Base-by-base conservation (phyloP, 1,140 invertebrate species). In the Belonocnema kinseyi region DNA sequence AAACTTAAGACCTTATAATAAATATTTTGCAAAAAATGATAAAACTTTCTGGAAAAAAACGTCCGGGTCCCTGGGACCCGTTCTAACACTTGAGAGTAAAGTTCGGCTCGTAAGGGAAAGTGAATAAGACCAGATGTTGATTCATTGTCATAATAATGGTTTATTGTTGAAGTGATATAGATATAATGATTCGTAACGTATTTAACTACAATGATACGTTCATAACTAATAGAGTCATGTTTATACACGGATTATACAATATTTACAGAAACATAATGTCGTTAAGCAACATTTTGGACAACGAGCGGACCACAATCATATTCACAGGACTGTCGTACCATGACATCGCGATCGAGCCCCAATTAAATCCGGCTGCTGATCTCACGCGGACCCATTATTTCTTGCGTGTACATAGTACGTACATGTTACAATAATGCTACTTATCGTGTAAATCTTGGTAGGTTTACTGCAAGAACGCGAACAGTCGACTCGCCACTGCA, bases 161-260 rank as follows among this genome's bases (percentile, higher is more conserved):
- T 91, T 90, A 90, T 91, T 90, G 85, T 90, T 91, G 87, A 89
- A 90, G 88, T 91, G 87, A 91, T 89, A 90, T 91, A 90, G 88
- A 86, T 90, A 90, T 91, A 91, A 91, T 91, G 88, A 90, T 90
- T 87, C 88, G 86, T 91, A 91, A 90, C 88, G 89, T 90, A 89
- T 87, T 89, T 88, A 89, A 87, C 90, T 91, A 91, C 87, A 89
- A 88, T 90, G 86, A 89, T 89, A 90, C 84, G 88, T 88, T 86
- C 87, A 89, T 87, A 90, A 84, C 84, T 90, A 88, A 83, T 88
- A 87, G 83, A 90, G 83, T 90, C 82, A 90, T 90, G 85, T 91
- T 91, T 91, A 90, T 91, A 91, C 90, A 91, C 86, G 87, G 88
- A 91, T 91, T 91, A 91, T 91, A 91, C 90, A 91, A 90, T 90